Base-by-base conservation (phyloP, 2,888 invertebrate species). In the Sceliomorpha sp. region DNA sequence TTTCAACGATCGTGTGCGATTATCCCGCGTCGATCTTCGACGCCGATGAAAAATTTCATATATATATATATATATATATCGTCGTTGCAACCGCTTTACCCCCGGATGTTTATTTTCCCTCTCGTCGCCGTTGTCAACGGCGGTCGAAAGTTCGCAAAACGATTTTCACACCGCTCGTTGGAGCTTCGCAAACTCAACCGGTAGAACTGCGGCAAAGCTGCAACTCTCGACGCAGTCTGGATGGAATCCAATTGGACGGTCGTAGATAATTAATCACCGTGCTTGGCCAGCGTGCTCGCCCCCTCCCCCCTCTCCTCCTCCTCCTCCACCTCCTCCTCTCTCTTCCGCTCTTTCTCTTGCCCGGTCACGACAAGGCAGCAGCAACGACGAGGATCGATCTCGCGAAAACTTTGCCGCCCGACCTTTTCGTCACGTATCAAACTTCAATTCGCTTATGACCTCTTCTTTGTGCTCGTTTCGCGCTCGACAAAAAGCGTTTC, bases 231-330 rank as follows among this genome's bases (percentile, higher is more conserved):
- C 37, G 48, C 53, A 67, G 44, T 17, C 58, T 66, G 71, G 70
- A 73, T 36, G 70, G 64, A 74, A 74, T 76, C 70, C 73, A 74
- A 74, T 71, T 67, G 69, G 73, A 72, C 68, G 64, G 58, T 44
- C 62, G 67, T 59, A 40, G 73, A 70, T 69, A 72, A 76, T 76
- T 76, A 73, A 74, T 73, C 70, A 72, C 69, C 55, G 47, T 34
- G 70, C 42, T 56, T 70, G 56, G 64, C 60, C 42, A 56, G 51
- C 39, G 34, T 69, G 40, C 58, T 64, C 55, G 64, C 53, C 45
- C 26, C 47, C 31, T 45, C 36, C 14, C 51, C 20, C 29, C 37
- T 53, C 27, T 27, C 27, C n/a, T n/a, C n/a, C n/a, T n/a, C n/a
- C n/a, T n/a, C n/a, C n/a, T n/a, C n/a, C n/a, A n/a, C n/a, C n/a